phyloP scores from a whole-genome alignment of 92 coral and sea anemone species.

The Phenganax stokvisi region DNA sequence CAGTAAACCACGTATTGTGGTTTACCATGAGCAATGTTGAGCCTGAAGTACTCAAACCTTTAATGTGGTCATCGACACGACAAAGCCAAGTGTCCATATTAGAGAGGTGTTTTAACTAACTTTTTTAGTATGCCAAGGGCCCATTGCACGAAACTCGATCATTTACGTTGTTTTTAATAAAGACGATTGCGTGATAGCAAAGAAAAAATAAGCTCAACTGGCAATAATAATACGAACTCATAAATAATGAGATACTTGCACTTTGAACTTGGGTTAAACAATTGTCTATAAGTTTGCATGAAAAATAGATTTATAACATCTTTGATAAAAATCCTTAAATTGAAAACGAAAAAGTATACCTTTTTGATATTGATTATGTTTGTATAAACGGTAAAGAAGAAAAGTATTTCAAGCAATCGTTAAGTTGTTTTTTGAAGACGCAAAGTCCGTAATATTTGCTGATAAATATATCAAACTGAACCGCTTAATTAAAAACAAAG shows the following conservation, averaged over 20 bases:
- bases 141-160: no score
- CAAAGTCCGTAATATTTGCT: background rate
- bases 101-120: no score
- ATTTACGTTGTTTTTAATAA: no score
- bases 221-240: background rate
- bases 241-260: constrained; percentile 1
- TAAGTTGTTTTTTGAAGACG: background rate
- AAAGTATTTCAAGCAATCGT: background rate
- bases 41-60: no score
- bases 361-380: background rate
- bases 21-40: background rate
- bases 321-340: background rate
- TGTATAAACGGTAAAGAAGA: background rate
- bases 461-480: background rate
- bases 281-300: background rate
- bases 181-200: constrained; percentile 1
- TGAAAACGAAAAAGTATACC: background rate
- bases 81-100: no score
- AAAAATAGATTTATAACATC: background rate
- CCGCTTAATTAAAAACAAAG: background rate
- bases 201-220: background rate
- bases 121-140: no score
- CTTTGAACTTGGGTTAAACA: constrained; percentile 13
- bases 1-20: background rate
- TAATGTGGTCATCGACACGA: no score